Evolutionary conservation across 2,113 vertebrate species (phyloP).

Genomic region (Seriola rivoliana): DNA sequence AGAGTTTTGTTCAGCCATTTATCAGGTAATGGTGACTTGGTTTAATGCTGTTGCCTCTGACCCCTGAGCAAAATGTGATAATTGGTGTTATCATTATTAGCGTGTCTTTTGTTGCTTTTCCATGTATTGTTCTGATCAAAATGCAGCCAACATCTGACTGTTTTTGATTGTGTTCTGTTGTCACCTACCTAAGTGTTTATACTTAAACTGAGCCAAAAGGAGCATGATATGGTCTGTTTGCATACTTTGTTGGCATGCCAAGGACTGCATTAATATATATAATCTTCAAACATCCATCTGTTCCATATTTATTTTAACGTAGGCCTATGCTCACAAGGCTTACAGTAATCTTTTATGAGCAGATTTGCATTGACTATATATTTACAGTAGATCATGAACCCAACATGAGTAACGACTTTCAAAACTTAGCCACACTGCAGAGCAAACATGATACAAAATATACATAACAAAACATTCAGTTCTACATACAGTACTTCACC

Average conservation of each 20-base stretch:
- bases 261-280: neutral
- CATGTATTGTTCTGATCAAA: slow-evolving; percentile 45
- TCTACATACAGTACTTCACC: neutral
- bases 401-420: neutral
- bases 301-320: neutral
- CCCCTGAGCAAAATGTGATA: slow-evolving; percentile 73
- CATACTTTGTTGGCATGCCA: neutral
- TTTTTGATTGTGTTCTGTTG: slow-evolving; percentile 39
- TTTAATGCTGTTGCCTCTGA: slow-evolving; percentile 70
- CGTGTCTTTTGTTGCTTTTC: slow-evolving; percentile 54
- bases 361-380: neutral
- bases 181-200: slow-evolving; percentile 31
- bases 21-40: slow-evolving; percentile 74
- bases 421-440: neutral
- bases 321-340: neutral
- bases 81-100: slow-evolving; percentile 66
- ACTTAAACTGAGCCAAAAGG: slow-evolving; percentile 9
- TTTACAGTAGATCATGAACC: neutral
- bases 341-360: neutral
- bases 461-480: neutral
- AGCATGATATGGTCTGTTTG: slow-evolving; percentile 9
- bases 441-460: neutral
- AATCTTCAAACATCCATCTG: neutral
- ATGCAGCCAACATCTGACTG: slow-evolving; percentile 34
- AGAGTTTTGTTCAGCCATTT: slow-evolving; percentile 72